Evolutionary conservation across 2,888 invertebrate species (phyloP), one percentile per base, ranked within the genome.

Genomic region (Adelphocoris suturalis): DNA sequence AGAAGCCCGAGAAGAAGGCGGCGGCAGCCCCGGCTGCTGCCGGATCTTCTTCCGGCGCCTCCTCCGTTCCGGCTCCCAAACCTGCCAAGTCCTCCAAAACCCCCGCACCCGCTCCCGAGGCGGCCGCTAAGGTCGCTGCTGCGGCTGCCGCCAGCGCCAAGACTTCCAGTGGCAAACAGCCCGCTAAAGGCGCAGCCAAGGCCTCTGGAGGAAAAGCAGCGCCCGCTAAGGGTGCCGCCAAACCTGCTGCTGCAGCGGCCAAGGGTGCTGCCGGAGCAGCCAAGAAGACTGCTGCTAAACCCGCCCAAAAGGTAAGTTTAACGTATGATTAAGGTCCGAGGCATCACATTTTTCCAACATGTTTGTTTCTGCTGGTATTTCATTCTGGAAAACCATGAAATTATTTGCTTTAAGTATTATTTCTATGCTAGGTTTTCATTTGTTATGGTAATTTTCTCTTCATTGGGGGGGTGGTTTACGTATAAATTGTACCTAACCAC

Each of bases 1-100:
- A 90, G 91, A 94, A 93, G 90, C 86, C 93, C 13, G 94, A 93
- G 87, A 95, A 95, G 93, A 94, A 95, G 92, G 95, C 95, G 92
- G 95, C 94, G 93, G 93, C 92, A 14, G 94, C 94, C 68, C 94
- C 93, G 37, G 91, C 92, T 27, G 92, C 94, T n/a, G 93, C 93
- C 16, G 93, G 94, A 5, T 92, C 92, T 78, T 91, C 93, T 75
- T 92, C 93, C 14, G 90, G 91, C 55, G 84, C 91, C 48, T 90
- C 91, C 28, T 92, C 93, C n/a, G 91, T 91, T 11, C 90, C 91
- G 92, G 94, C 94, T 91, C 93, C 93, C 78, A 93, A 93, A 14
- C 93, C 93, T 68, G 89, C 92, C 11, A 91, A 91, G 28, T 92
- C 92, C 4, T 91, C 92, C 27, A 92, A 92, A 88, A 92, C 92